Evolutionary conservation across 2,113 vertebrate genomes (phyloP).

Genomic region (Kryptolebias marmoratus): DNA sequence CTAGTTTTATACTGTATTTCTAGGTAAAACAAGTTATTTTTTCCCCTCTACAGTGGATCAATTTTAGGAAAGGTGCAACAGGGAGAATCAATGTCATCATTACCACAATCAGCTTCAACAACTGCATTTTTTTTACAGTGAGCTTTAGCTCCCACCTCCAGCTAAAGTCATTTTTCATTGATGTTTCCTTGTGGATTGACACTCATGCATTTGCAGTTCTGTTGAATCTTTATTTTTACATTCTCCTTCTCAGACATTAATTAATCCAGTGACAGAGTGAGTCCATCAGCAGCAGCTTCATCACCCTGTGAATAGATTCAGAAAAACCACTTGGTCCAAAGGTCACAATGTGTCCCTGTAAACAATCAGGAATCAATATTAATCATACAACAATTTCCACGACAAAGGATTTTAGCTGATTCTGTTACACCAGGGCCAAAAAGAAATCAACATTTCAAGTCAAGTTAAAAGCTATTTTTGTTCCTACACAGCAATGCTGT

Average conservation of each 20-base stretch:
- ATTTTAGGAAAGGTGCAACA: conserved; percentile 37
- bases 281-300: conserved; percentile 55
- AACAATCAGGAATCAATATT: conserved; percentile 29
- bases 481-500: background rate
- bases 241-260: conserved; percentile 40
- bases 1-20: conserved; percentile 40
- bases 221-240: conserved; percentile 47
- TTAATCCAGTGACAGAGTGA: conserved; percentile 53
- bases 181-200: conserved; percentile 51
- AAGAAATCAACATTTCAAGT: background rate
- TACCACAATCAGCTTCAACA: conserved; percentile 28
- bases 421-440: background rate
- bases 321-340: conserved; percentile 38
- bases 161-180: conserved; percentile 8
- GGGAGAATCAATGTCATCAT: conserved; percentile 43
- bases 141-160: conserved; percentile 23
- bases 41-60: conserved; percentile 26
- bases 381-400: conserved; percentile 37
- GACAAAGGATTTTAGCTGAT: background rate
- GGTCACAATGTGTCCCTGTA: conserved; percentile 16
- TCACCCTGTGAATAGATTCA: conserved; percentile 47
- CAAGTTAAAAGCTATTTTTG: too few species aligned
- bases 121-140: conserved; percentile 26
- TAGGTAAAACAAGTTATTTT: conserved; percentile 23
- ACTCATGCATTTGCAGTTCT: conserved; percentile 41